A percentile compares a stretch with the other conserved stretches of the same genome.
Evolutionary conservation across 2,888 invertebrate genomes (phyloP).

Genomic region (Coleophora deauratella): DNA sequence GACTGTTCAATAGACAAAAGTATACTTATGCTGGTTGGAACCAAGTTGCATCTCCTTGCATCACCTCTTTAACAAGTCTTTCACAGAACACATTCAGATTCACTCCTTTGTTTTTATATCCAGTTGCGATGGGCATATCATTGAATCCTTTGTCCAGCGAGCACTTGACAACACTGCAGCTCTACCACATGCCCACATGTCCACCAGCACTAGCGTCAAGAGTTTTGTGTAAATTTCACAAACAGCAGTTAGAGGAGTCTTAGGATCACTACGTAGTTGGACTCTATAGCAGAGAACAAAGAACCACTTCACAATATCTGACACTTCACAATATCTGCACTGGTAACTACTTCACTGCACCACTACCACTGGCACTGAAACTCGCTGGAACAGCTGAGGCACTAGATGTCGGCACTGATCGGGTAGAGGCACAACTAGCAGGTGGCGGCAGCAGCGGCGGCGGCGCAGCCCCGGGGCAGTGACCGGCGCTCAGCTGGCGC

Average conservation of each 20-base stretch:
- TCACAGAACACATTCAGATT: neutral
- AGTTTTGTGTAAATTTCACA: neutral
- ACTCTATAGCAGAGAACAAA: slow-evolving; percentile 30
- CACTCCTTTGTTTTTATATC: neutral
- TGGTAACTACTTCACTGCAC: neutral
- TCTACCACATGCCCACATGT: too few species aligned
- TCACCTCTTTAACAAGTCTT: neutral
- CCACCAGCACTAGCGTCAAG: neutral
- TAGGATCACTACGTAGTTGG: slow-evolving; percentile 3
- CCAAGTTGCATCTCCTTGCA: neutral
- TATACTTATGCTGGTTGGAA: neutral
- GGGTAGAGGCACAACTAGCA: neutral
- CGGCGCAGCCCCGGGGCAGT: slow-evolving; percentile 14
- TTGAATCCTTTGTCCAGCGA: too few species aligned
- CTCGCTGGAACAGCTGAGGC: neutral
- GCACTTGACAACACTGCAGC: too few species aligned
- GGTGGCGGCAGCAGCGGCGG: neutral
- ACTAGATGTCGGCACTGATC: neutral
- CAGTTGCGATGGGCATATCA: too few species aligned
- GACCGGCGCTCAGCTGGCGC: slow-evolving; percentile 20
- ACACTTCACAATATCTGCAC: neutral
- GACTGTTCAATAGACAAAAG: neutral
- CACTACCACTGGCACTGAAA: too few species aligned
- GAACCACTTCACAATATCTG: slow-evolving; percentile 18
- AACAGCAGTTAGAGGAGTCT: neutral